Percentiles rank a stretch among this genome's conserved stretches.
Evolutionary conservation across 2,888 invertebrate species (phyloP).

Genomic region (Bombylius discolor): DNA sequence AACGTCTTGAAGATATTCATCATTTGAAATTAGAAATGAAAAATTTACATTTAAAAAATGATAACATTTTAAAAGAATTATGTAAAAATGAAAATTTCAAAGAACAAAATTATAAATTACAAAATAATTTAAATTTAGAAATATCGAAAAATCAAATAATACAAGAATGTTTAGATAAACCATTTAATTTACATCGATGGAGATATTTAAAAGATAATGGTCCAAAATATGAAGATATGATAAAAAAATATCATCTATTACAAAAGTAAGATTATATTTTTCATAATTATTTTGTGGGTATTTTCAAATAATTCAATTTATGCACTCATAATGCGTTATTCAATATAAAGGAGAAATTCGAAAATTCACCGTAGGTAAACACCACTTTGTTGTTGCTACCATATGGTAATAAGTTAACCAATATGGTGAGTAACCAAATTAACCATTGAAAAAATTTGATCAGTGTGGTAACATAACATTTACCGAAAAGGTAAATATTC

Average conservation of each 20-base stretch:
- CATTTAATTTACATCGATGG: not conserved
- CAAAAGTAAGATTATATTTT: not conserved
- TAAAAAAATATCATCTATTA: not conserved
- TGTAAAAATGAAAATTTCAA: not conserved
- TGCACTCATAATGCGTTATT: no score
- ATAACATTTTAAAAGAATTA: not conserved
- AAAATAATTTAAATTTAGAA: not conserved
- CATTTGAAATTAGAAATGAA: not conserved
- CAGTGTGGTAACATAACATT: no score
- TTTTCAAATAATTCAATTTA: no score
- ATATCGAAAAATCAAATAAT: not conserved
- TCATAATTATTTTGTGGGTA: no score
- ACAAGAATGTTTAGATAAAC: not conserved
- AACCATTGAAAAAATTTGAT: no score
- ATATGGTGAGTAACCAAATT: no score
- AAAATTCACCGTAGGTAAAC: no score
- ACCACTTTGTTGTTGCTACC: no score
- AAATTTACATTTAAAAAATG: not conserved
- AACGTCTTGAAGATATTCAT: not conserved
- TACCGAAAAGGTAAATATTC: no score
- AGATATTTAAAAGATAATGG: not conserved
- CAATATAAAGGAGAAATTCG: no score
- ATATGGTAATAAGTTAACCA: no score
- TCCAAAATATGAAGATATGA: not conserved
- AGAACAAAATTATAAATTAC: not conserved